Evolutionary conservation across 2,888 invertebrate species (phyloP), one percentile per base, ranked within the genome.

Genomic region (Tenthredo amoena): DNA sequence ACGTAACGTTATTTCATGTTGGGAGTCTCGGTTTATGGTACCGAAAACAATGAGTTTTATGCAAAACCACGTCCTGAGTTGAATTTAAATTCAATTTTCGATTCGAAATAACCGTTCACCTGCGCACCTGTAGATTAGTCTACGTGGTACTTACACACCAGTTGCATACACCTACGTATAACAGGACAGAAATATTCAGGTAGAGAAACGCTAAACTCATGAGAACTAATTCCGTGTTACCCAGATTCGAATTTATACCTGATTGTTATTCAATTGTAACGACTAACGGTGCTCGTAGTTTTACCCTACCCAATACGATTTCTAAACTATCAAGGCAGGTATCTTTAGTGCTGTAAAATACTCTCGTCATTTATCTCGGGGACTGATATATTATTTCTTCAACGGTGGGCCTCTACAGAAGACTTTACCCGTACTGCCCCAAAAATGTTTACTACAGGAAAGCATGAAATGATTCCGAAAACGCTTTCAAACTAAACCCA

Each of bases 201-300:
- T 18, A 18, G 55, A 34, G 37, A 55, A 47, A 26, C 77, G 2
- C 10, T 50, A 12, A 47, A 31, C 18, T 34, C 31, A 12, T 55
- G 50, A 50, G 50, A 77, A 77, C 82, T 65, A 18, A 58, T 62
- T 68, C 43, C 21, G 82, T 58, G 47, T 65, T 65, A 65, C 88
- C 89, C 88, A 89, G 89, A 89, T 89, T 86, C 89, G 88, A 87
- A 87, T 77, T 77, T 77, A 77, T 77, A 77, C 50, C 31, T 77
- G 77, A 77, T 89, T 89, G 90, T 89, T 90, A 89, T 89, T 89
- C 90, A 88, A 89, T 89, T 89, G 89, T 89, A 89, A 89, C 55
- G 18, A 26, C 15, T 71, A 77, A 77, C 77, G 77, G 77, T 77
- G 15, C 15, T 26, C 31, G 77, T 77, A 77, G 77, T 77, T 77